phyloP scores from a whole-genome alignment of 2,113 vertebrate genomes.

The Albula goreensis region DNA sequence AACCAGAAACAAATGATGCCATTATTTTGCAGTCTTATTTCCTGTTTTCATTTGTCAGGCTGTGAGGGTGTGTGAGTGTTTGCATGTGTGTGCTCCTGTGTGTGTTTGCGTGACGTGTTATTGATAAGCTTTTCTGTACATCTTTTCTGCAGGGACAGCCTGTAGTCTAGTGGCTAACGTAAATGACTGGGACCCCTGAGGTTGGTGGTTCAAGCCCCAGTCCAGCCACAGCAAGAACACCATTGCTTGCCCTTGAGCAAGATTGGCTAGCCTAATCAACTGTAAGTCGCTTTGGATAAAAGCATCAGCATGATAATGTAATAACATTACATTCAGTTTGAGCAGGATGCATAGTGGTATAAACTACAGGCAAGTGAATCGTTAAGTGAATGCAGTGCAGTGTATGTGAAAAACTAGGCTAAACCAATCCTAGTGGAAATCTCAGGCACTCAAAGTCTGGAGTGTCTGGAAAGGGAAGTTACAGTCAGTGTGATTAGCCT shows the following conservation, averaged over 20 bases:
- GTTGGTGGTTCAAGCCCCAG: not conserved
- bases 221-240: no score
- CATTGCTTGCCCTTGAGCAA: no score
- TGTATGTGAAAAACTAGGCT: not conserved
- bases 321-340: not conserved
- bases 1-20: not conserved
- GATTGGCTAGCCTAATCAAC: no score
- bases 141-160: not conserved
- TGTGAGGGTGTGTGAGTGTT: not conserved
- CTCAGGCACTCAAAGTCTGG: not conserved
- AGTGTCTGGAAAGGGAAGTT: not conserved
- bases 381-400: no score
- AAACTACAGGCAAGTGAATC: not conserved
- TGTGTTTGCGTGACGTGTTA: not conserved
- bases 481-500: no score
- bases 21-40: not conserved
- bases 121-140: not conserved
- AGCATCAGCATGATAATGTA: no score
- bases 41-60: not conserved
- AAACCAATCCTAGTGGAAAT: not conserved
- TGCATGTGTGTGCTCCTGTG: not conserved
- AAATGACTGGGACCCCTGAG: no score
- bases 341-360: not conserved
- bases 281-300: no score
- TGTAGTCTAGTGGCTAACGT: no score